Evolutionary conservation across 2,888 invertebrate species (phyloP).

Genomic region (Leistus spinibarbis): DNA sequence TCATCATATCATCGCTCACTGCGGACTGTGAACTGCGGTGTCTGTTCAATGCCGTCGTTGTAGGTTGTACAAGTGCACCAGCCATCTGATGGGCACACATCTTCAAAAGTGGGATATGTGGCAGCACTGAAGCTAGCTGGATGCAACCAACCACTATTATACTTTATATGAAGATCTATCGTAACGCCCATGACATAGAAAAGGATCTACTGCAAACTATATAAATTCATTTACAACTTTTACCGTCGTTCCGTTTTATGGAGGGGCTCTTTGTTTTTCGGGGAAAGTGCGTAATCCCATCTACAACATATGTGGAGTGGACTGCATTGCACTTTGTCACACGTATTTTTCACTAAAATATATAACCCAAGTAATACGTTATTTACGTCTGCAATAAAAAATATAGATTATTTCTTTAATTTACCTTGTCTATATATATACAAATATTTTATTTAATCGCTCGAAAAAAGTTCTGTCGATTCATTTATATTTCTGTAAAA

Average conservation of each 20-base stretch:
- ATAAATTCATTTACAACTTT: not conserved
- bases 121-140: not conserved
- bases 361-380: too few species aligned
- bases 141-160: not conserved
- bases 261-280: not conserved
- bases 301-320: not conserved
- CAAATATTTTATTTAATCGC: too few species aligned
- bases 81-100: not conserved
- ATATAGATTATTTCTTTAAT: too few species aligned
- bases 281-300: not conserved
- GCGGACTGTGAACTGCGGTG: not conserved
- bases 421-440: too few species aligned
- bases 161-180: not conserved
- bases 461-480: too few species aligned
- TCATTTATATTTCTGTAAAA: too few species aligned
- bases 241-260: not conserved
- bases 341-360: too few species aligned
- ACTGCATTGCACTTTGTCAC: too few species aligned
- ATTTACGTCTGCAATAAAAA: too few species aligned
- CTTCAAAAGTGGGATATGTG: not conserved
- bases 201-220: not conserved
- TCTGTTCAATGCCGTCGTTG: constrained; percentile 7
- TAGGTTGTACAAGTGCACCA: not conserved
- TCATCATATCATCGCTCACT: too few species aligned
- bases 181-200: not conserved